Conservation (phyloP, 30 jellyfish, hydroid and myxozoan genomes). For the Mastigias papua region DNA sequence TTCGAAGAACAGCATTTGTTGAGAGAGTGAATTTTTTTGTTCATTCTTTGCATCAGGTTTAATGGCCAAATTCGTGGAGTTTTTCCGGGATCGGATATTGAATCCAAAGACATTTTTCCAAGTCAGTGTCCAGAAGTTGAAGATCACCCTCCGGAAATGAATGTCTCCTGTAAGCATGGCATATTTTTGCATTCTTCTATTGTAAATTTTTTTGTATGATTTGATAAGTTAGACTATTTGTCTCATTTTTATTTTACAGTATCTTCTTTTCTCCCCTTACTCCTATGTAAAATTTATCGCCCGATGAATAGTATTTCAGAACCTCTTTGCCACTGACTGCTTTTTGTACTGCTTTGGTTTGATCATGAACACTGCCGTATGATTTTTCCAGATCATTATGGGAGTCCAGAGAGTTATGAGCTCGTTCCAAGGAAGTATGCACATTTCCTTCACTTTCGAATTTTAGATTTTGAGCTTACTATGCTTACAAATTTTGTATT, state of each 20-base stretch:
- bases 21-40: background rate
- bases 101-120: background rate
- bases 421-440: conserved; percentile 37
- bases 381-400: conserved; percentile 15
- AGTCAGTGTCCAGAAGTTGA: background rate
- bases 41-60: background rate
- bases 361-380: no score
- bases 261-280: no score
- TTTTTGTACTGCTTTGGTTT: no score
- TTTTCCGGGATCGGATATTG: background rate
- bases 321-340: no score
- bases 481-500: no score
- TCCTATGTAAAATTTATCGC: no score
- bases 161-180: background rate
- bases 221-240: no score
- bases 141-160: background rate
- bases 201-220: background rate
- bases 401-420: conserved; percentile 28
- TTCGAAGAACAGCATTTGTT: no score
- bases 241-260: no score
- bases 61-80: background rate
- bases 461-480: background rate
- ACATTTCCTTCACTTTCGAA: background rate
- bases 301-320: no score
- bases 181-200: background rate